Conservation (phyloP, 2,113 vertebrate species). For the Siniperca chuatsi region DNA sequence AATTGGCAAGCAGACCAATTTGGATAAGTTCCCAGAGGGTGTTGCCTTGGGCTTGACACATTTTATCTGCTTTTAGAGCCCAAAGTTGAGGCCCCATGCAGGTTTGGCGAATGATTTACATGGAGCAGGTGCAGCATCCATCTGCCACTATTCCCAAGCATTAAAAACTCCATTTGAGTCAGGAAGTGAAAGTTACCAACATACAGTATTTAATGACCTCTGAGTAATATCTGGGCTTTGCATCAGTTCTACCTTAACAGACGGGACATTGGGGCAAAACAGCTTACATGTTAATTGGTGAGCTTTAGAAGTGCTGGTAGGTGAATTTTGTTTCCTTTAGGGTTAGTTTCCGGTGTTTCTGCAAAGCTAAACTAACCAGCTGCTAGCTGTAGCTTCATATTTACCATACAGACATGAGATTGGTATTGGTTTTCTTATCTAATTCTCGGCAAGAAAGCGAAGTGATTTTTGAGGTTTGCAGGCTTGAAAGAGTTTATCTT, state of each 20-base stretch:
- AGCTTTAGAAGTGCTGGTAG: neutral
- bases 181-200: slow-evolving; percentile 42
- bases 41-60: slow-evolving; percentile 60
- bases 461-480: neutral
- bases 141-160: slow-evolving; percentile 66
- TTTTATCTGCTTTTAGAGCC: slow-evolving; percentile 67
- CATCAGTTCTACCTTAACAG: slow-evolving; percentile 10
- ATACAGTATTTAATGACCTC: slow-evolving; percentile 45
- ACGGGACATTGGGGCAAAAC: neutral
- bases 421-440: neutral
- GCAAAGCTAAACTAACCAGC: neutral
- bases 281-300: neutral
- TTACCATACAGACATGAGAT: neutral
- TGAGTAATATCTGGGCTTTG: slow-evolving; percentile 22
- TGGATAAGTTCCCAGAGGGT: slow-evolving; percentile 64
- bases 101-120: slow-evolving; percentile 59
- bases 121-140: slow-evolving; percentile 72
- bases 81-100: slow-evolving; percentile 44
- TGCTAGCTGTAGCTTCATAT: neutral
- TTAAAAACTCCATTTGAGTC: slow-evolving; percentile 55
- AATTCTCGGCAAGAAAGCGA: neutral
- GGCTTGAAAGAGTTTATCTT: neutral
- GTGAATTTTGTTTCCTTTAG: neutral
- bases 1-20: slow-evolving; percentile 36
- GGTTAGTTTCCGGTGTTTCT: neutral